Conservation (phyloP, 2,797 vertebrate genomes). For the Apogon hyalosoma region DNA sequence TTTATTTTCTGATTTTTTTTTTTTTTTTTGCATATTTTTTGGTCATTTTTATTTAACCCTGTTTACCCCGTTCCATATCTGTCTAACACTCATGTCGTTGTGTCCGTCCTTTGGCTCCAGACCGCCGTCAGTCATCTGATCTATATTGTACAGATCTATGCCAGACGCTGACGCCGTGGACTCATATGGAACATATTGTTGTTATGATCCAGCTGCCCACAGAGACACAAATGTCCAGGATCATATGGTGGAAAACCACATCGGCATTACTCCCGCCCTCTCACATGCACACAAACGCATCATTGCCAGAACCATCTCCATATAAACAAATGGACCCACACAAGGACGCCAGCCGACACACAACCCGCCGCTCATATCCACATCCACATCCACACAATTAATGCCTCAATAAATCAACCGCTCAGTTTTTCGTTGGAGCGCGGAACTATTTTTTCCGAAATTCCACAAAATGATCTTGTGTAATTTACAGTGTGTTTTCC, state of each 20-base stretch:
- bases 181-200: constrained; percentile 77
- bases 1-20: no score
- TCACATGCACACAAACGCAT: constrained; percentile 12
- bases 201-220: constrained; percentile 77
- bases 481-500: constrained; percentile 80
- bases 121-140: constrained; percentile 54
- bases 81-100: constrained; percentile 41
- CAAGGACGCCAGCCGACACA: constrained; percentile 57
- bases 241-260: constrained; percentile 64
- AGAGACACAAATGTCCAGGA: constrained; percentile 63
- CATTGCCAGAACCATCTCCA: constrained; percentile 23
- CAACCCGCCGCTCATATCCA: constrained; percentile 50
- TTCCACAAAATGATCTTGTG: constrained; percentile 77
- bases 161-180: constrained; percentile 62
- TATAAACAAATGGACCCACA: constrained; percentile 68
- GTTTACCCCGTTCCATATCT: no score
- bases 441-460: constrained; percentile 59
- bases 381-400: constrained; percentile 53
- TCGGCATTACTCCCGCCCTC: constrained; percentile 42
- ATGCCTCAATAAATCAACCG: constrained; percentile 74
- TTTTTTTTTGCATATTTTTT: no score
- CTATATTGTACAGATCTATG: constrained; percentile 58
- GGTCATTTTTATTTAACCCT: no score
- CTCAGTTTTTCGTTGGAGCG: constrained; percentile 57
- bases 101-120: constrained; percentile 56